A percentile compares a stretch with the other conserved stretches of the same genome.
These are phyloP conservation scores for Silurus meridionalis DNA, from an alignment of 2,113 vertebrate genomes.

Conservation along the genomic window DNA sequence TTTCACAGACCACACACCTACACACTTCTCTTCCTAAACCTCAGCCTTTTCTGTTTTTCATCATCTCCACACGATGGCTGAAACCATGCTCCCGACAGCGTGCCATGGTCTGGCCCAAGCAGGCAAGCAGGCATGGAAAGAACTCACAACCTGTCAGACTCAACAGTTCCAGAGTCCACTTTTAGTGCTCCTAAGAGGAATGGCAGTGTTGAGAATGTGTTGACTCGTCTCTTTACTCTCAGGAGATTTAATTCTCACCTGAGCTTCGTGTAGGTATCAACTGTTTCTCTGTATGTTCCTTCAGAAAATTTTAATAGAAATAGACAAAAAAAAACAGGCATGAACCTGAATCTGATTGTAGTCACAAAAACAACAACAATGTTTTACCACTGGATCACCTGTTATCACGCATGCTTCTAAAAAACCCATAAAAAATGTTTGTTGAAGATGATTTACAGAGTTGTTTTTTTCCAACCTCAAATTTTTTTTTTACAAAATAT, in stretches of 20 bases:
- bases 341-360: too few relatives aligned
- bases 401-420: neutral
- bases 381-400: too few relatives aligned
- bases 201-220: neutral
- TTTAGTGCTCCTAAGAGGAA: slow-evolving; percentile 11
- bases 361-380: neutral
- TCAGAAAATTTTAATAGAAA: neutral
- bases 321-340: neutral
- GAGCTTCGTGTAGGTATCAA: neutral
- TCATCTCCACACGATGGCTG: neutral
- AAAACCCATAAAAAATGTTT: neutral
- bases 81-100: neutral
- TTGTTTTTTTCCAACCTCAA: neutral
- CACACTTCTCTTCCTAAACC: slow-evolving; percentile 17
- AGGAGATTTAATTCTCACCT: neutral
- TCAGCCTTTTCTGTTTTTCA: slow-evolving; percentile 18
- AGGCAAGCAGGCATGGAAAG: neutral
- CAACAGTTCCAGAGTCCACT: slow-evolving; percentile 8
- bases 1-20: slow-evolving; percentile 32
- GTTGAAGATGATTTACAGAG: neutral
- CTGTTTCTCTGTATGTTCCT: neutral
- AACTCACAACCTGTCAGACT: slow-evolving; percentile 5
- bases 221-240: neutral
- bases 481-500: neutral
- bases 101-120: neutral